phyloP scores from a whole-genome alignment of 2,113 vertebrate species.

The Pelodiscus sinensis region DNA sequence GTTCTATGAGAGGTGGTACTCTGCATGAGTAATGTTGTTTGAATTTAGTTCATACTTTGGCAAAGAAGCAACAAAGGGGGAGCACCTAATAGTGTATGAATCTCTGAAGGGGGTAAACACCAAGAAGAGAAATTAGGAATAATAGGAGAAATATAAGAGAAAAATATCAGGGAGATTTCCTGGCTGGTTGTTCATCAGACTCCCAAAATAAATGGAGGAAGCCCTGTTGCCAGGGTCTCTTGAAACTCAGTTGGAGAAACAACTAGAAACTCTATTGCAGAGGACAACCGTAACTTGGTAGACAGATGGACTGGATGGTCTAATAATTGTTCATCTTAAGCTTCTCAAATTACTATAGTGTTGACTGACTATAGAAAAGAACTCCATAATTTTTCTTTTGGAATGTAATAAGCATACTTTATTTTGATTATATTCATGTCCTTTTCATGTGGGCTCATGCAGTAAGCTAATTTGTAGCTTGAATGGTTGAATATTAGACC shows the following conservation, averaged over 20 bases:
- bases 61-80: neutral
- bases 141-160: neutral
- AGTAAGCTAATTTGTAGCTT: neutral
- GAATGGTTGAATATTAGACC: neutral
- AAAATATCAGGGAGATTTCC: neutral
- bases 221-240: neutral
- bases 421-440: neutral
- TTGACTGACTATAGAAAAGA: neutral
- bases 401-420: neutral
- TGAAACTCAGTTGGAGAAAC: conserved; percentile 8
- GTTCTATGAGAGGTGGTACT: neutral
- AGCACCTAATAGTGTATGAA: neutral
- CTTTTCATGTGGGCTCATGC: neutral
- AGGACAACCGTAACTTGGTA: neutral
- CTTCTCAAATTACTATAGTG: neutral
- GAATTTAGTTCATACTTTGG: neutral
- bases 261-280: neutral
- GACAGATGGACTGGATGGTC: neutral
- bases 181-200: neutral
- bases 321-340: neutral
- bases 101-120: neutral
- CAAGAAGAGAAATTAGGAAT: neutral
- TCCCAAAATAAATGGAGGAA: conserved; percentile 11
- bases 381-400: neutral
- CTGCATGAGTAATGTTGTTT: neutral